Evolutionary conservation across 1,140 invertebrate species (phyloP).

Genomic region (Bacillus rossius): DNA sequence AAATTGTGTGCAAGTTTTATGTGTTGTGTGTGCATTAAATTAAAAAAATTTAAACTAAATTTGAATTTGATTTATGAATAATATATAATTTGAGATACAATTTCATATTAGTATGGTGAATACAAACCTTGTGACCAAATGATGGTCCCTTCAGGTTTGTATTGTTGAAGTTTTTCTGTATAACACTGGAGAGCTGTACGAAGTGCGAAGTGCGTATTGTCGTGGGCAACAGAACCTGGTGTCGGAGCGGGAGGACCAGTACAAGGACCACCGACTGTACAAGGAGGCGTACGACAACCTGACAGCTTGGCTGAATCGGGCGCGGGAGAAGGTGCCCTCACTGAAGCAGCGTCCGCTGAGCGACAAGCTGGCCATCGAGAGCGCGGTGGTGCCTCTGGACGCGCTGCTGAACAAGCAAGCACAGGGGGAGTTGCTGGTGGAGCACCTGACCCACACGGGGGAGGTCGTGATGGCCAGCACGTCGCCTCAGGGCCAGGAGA

Average conservation of each 20-base stretch:
- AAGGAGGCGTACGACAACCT: constrained; percentile 88
- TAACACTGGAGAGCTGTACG: too few species aligned
- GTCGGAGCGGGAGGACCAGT: constrained; percentile 75
- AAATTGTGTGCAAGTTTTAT: too few species aligned
- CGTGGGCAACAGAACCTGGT: constrained; percentile 56
- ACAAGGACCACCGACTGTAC: constrained; percentile 78
- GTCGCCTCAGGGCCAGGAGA: constrained; percentile 67
- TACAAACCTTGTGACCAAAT: too few species aligned
- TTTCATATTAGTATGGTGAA: too few species aligned
- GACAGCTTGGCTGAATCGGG: constrained; percentile 73
- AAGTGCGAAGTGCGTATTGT: too few species aligned
- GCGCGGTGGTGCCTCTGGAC: constrained; percentile 79
- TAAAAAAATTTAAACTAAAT: too few species aligned
- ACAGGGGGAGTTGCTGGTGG: constrained; percentile 81
- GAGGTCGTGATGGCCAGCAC: constrained; percentile 81
- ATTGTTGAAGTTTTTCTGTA: too few species aligned
- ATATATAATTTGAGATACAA: too few species aligned
- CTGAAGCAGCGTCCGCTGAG: constrained; percentile 77
- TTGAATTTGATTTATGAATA: too few species aligned
- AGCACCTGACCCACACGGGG: constrained; percentile 79
- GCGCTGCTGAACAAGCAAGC: constrained; percentile 83
- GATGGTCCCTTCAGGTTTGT: too few species aligned
- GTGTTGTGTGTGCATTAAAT: too few species aligned
- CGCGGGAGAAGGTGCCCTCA: constrained; percentile 83
- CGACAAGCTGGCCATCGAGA: constrained; percentile 84